A percentile compares a stretch with the other conserved stretches of the same genome.
Evolutionary conservation across 2,113 vertebrate species (phyloP).

Genomic region (Cacatua alba): DNA sequence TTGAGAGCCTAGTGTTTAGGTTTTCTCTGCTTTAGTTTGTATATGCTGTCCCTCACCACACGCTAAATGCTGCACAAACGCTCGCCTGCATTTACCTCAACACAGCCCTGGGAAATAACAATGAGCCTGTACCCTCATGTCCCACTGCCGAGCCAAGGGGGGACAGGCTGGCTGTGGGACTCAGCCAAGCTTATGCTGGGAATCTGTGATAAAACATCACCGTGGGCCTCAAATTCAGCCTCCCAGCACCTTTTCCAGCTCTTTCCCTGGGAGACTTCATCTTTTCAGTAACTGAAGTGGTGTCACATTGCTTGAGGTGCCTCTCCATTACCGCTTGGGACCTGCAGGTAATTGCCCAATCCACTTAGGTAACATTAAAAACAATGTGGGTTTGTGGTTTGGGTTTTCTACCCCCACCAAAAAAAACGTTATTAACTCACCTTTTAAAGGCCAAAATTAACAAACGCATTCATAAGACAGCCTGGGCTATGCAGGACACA

Average conservation of each 20-base stretch:
- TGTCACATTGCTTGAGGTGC: not conserved
- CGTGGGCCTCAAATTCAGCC: not conserved
- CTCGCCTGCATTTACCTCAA: not conserved
- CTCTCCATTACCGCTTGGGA: not conserved
- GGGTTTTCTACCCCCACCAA: not conserved
- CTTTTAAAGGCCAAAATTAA: not conserved
- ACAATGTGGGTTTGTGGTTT: not conserved
- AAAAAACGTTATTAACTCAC: not conserved
- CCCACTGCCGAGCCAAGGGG: rapidly evolving
- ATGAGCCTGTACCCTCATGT: rapidly evolving
- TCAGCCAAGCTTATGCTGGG: not conserved
- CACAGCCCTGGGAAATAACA: not conserved
- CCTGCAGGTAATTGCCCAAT: not conserved
- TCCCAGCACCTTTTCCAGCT: not conserved
- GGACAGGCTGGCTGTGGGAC: not conserved
- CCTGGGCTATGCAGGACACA: not conserved
- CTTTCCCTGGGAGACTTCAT: not conserved
- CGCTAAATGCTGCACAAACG: rapidly evolving
- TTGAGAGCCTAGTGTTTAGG: slow-evolving; percentile 48
- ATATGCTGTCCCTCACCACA: slow-evolving; percentile 3
- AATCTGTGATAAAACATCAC: rapidly evolving
- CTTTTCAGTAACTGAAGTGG: not conserved
- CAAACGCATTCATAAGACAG: not conserved
- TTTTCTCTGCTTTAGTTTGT: slow-evolving; percentile 58
- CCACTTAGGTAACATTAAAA: not conserved